Conservation (phyloP, 2,888 invertebrate genomes). For the Erebia epiphron region DNA sequence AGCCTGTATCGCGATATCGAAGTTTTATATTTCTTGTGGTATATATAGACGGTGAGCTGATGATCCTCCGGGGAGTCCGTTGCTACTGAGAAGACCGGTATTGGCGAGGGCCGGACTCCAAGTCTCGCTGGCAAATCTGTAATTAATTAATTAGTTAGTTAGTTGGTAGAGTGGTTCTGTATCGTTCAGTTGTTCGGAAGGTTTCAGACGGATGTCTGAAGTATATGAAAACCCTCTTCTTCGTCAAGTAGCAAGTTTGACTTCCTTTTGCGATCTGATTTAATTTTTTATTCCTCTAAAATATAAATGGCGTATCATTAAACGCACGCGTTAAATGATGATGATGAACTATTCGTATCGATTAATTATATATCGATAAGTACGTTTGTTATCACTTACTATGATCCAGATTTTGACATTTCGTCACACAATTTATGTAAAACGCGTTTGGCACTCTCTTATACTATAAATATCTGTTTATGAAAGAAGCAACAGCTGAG, state of each 20-base stretch:
- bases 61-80: constrained; percentile 66
- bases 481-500: too few relatives aligned
- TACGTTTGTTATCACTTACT: too few relatives aligned
- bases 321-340: too few relatives aligned
- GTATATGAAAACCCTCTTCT: constrained; percentile 68
- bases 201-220: constrained; percentile 46
- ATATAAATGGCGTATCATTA: too few relatives aligned
- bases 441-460: too few relatives aligned
- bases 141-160: constrained; percentile 63
- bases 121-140: constrained; percentile 66
- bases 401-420: too few relatives aligned
- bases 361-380: too few relatives aligned
- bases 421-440: too few relatives aligned
- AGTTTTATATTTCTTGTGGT: constrained; percentile 45
- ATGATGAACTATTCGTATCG: too few relatives aligned
- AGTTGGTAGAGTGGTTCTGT: constrained; percentile 69
- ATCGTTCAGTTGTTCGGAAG: constrained; percentile 56
- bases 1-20: constrained; percentile 58
- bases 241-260: constrained; percentile 76
- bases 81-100: constrained; percentile 77
- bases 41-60: constrained; percentile 21
- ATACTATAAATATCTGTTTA: too few relatives aligned
- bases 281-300: background rate
- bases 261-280: constrained; percentile 61
- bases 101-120: constrained; percentile 76